These are phyloP conservation scores for Ichneumon xanthorius DNA, from an alignment of 2,888 invertebrate species.

Conservation along the genomic window DNA sequence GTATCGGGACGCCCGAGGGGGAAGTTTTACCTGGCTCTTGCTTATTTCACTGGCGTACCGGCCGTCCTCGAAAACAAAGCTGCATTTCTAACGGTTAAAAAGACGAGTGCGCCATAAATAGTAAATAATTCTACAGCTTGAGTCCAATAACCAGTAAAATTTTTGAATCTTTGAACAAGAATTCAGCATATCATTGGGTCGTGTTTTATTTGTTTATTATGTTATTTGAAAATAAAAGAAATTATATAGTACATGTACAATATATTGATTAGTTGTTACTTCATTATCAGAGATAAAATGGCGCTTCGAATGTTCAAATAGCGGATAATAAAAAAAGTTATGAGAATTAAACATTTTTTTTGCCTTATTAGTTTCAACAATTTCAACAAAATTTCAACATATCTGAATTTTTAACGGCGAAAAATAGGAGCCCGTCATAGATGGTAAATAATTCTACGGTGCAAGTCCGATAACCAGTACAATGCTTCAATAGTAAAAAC, in stretches of 20 bases:
- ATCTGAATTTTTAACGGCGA: background rate
- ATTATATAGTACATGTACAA: background rate
- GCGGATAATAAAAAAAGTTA: no score
- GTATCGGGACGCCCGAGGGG: background rate
- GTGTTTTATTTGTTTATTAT: background rate
- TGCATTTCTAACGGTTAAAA: constrained; percentile 6
- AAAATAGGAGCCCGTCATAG: background rate
- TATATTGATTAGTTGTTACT: no score
- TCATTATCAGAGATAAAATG: no score
- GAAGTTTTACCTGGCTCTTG: background rate
- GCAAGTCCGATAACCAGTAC: background rate
- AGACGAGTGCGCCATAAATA: constrained; percentile 11
- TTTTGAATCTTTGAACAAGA: background rate
- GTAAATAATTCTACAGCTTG: background rate
- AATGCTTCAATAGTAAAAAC: no score
- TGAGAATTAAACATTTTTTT: no score
- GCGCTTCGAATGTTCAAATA: no score
- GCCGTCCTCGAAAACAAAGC: constrained; percentile 14
- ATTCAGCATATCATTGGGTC: background rate
- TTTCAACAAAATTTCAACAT: background rate
- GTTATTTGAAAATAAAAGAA: background rate
- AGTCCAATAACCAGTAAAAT: background rate
- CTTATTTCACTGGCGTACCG: background rate
- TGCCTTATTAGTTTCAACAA: background rate
- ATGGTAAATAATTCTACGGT: background rate